These are phyloP conservation scores for Ophion costatus DNA, from an alignment of 2,888 invertebrate genomes.

Conservation along the genomic window DNA sequence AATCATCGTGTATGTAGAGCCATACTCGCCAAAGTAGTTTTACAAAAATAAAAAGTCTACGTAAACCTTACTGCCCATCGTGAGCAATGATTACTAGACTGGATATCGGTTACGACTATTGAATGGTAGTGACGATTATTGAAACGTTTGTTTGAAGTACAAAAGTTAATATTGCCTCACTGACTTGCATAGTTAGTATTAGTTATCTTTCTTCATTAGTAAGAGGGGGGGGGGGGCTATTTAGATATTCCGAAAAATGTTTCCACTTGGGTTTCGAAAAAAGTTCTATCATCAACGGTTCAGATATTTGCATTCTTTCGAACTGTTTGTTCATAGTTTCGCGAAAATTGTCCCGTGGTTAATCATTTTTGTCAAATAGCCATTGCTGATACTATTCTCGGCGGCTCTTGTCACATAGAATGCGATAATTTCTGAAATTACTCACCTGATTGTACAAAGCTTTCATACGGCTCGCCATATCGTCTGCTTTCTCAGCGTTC, in stretches of 20 bases:
- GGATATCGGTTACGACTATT: not conserved
- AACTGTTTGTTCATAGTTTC: too few species aligned
- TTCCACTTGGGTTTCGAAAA: too few species aligned
- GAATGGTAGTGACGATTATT: not conserved
- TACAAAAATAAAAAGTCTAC: not conserved
- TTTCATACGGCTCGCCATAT: slow-evolving; percentile 78
- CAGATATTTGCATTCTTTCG: too few species aligned
- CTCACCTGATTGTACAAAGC: slow-evolving; percentile 76
- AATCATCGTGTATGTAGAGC: slow-evolving; percentile 16
- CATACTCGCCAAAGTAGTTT: not conserved
- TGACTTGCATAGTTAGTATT: not conserved
- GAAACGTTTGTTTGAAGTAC: not conserved
- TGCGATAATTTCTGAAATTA: not conserved
- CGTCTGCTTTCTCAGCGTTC: not conserved
- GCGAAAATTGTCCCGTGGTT: too few species aligned
- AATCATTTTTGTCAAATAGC: not conserved
- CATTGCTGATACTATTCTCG: not conserved
- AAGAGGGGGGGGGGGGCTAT: not conserved
- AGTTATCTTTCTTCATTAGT: not conserved
- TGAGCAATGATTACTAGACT: not conserved
- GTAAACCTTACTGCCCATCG: not conserved
- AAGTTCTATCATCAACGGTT: too few species aligned
- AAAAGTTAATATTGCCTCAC: not conserved
- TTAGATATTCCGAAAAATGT: too few species aligned
- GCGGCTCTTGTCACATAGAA: not conserved